These are phyloP conservation scores for Drosophila seguyi DNA, from an alignment of 1,140 invertebrate species.

Conservation along the genomic window DNA sequence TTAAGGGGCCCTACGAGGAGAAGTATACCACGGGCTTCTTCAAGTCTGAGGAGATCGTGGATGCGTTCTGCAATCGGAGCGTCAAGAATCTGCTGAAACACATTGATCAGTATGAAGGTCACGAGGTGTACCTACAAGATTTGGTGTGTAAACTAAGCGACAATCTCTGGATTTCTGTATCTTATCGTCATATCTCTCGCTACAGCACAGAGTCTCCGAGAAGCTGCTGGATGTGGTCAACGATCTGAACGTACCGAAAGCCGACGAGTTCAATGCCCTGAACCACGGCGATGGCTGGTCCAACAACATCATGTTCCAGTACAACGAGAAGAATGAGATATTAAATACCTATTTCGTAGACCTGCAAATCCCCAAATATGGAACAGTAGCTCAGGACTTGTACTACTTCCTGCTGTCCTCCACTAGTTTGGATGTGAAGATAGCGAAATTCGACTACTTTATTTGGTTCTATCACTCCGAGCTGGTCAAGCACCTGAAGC, in stretches of 20 bases:
- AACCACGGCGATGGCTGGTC: conserved; percentile 88
- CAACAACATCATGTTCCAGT: conserved; percentile 88
- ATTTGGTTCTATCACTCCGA: conserved; percentile 72
- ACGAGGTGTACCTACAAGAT: conserved; percentile 53
- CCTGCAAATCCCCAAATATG: conserved; percentile 67
- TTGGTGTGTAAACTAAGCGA: conserved; percentile 29
- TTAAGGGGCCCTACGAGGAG: conserved; percentile 76
- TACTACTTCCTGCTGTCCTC: conserved; percentile 75
- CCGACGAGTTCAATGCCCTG: conserved; percentile 87
- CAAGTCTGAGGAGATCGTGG: neutral
- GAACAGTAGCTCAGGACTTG: conserved; percentile 73
- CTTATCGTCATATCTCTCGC: neutral
- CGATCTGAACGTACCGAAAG: conserved; percentile 42
- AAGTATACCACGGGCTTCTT: conserved; percentile 40
- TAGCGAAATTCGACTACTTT: conserved; percentile 73
- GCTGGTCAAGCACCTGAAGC: conserved; percentile 50
- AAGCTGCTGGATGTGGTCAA: conserved; percentile 27
- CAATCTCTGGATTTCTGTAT: neutral
- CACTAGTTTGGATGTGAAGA: conserved; percentile 49
- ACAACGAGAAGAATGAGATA: conserved; percentile 82
- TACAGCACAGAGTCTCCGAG: conserved; percentile 23
- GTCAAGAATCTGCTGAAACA: conserved; percentile 10
- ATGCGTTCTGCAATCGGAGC: conserved; percentile 16
- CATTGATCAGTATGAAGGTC: conserved; percentile 38
- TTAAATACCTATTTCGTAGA: conserved; percentile 67